Evolutionary conservation across 37 sponge, comb jelly and placozoan species (phyloP).

Genomic region (Eunapius fragilis): DNA sequence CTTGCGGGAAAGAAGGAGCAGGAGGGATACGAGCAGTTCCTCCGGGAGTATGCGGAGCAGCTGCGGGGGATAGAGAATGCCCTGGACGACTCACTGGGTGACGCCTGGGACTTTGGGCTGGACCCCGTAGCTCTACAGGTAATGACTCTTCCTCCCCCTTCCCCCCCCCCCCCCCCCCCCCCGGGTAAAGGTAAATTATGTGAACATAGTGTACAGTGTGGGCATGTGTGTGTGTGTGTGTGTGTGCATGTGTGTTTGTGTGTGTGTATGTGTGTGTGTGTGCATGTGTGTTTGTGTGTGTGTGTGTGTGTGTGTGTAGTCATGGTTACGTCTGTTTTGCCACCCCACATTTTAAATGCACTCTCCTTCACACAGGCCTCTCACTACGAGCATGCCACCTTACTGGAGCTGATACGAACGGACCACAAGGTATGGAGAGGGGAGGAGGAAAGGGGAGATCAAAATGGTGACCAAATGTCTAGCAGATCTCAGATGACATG

Average conservation of each 20-base stretch:
- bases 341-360: too few species aligned
- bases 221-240: neutral
- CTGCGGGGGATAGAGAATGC: slow-evolving; percentile 76
- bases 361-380: slow-evolving; percentile 26
- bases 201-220: neutral
- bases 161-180: too few species aligned
- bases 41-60: slow-evolving; percentile 75
- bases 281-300: neutral
- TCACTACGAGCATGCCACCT: slow-evolving; percentile 83
- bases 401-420: slow-evolving; percentile 82
- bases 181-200: neutral
- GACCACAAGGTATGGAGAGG: slow-evolving; percentile 80
- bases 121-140: slow-evolving; percentile 87
- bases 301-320: neutral
- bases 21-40: slow-evolving; percentile 64
- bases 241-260: neutral
- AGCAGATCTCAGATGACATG: too few species aligned
- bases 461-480: neutral
- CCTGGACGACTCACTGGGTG: slow-evolving; percentile 76
- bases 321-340: too few species aligned
- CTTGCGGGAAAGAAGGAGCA: slow-evolving; percentile 75
- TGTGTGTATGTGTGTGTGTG: neutral
- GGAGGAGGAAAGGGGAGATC: neutral
- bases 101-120: slow-evolving; percentile 89
- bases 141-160: neutral